Evolutionary conservation across 2,888 invertebrate species (phyloP).

Genomic region (Drosophila meridiana): DNA sequence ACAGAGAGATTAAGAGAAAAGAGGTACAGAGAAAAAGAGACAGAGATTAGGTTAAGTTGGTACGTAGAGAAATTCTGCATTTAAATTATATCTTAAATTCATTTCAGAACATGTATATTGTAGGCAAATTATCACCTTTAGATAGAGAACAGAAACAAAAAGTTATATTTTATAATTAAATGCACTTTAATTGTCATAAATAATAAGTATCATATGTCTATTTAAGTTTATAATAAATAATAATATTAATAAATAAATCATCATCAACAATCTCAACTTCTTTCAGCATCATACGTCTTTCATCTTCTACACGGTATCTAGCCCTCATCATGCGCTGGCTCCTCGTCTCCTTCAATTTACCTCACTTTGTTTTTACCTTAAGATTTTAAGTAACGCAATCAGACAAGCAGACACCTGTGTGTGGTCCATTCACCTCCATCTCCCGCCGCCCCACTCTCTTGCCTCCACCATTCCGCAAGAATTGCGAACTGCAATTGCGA

Average conservation of each 20-base stretch:
- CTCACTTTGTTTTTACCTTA: constrained; percentile 12
- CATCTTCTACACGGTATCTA: neutral
- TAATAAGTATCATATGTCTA: too few species aligned
- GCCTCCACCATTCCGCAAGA: neutral
- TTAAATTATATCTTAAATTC: too few species aligned
- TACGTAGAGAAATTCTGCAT: too few species aligned
- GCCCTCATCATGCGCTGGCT: neutral
- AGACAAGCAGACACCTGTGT: constrained; percentile 47
- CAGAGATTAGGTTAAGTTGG: too few species aligned
- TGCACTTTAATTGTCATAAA: neutral
- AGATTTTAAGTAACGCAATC: constrained; percentile 40
- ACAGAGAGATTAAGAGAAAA: too few species aligned
- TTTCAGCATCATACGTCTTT: neutral
- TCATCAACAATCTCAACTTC: too few species aligned
- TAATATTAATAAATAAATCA: too few species aligned
- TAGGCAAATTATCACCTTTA: too few species aligned
- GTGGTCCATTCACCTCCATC: neutral
- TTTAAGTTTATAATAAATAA: too few species aligned
- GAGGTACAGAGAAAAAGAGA: neutral
- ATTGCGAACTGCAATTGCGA: constrained; percentile 45
- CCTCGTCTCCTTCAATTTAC: neutral
- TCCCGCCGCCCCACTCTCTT: neutral
- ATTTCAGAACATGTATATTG: too few species aligned
- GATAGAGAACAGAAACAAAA: neutral
- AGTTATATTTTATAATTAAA: neutral